Evolutionary conservation across 92 coral and sea anemone species (phyloP), one percentile per base, ranked within the genome.

Genomic region (Parazoanthus darwini): DNA sequence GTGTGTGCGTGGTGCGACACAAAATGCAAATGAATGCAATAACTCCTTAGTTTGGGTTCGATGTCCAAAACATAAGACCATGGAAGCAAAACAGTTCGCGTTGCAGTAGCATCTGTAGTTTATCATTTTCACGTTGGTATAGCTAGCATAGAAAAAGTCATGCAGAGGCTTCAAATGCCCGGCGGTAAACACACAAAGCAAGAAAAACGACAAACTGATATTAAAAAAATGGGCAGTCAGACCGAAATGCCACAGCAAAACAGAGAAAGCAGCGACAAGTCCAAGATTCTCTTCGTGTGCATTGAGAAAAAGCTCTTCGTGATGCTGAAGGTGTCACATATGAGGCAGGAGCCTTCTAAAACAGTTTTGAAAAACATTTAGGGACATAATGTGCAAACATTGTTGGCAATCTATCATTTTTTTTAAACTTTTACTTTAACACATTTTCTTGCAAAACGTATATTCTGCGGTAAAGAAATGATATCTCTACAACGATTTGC

Each of bases 41-140:
- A 89, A 92, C 58, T 86, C 90, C 4, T 16, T 89, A 56, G 92
- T 92, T 23, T 92, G 92, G 92, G 90, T 88, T 76, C 71, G 89
- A 67, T 89, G 85, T 48, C 84, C 85, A 5, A 89, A 89, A 54
- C 88, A 89, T 58, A 89, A 89, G 54, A 89, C 54, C 89, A 89
- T 67, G 83, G 92, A 3, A 37, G 26, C 18, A 89, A 81, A 29
- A 79, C 85, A 5, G 75, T 87, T 35, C 35, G 87, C 33, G 90
- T 82, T 65, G 94, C 85, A 0, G 94, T 85, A 43, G 92, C 94
- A 15, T 86, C 91, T 13, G 90, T 92, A 71, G 87, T 89, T 10
- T 86, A 87, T 38, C 94, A 92, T 44, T 92, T 92, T 71, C 92
- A 87, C 59, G 73, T 82, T 85, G 94, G 92, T 65, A 86, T 90